Evolutionary conservation across 2,113 vertebrate genomes (phyloP).

Genomic region (Psammodynastes pulverulentus): DNA sequence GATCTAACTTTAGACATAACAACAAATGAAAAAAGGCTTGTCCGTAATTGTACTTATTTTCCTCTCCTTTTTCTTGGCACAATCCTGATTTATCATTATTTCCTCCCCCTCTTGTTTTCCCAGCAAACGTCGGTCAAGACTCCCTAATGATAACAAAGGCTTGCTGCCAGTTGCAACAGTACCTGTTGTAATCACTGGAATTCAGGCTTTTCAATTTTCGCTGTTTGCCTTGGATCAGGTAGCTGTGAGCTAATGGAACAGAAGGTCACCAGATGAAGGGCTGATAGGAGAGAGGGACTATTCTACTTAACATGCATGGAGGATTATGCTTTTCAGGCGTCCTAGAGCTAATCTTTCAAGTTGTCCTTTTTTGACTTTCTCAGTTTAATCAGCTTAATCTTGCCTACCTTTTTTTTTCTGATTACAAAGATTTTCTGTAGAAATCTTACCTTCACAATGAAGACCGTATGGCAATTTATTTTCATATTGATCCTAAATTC

Average conservation of each 20-base stretch:
- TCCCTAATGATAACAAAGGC: conserved; percentile 69
- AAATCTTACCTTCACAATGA: conserved; percentile 72
- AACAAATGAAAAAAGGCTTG: conserved; percentile 43
- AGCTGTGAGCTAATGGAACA: conserved; percentile 64
- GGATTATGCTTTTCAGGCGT: conserved; percentile 66
- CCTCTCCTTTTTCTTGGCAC: conserved; percentile 35
- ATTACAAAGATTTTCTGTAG: conserved; percentile 78
- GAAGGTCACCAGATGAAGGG: conserved; percentile 76
- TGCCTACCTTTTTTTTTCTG: conserved; percentile 76
- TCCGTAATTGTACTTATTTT: conserved; percentile 33
- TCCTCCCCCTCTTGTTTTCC: conserved; percentile 59
- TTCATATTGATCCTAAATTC: conserved; percentile 73
- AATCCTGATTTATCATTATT: conserved; percentile 49
- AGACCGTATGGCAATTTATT: conserved; percentile 73
- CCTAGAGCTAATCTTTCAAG: conserved; percentile 78
- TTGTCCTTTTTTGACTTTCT: conserved; percentile 84
- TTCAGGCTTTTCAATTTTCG: conserved; percentile 71
- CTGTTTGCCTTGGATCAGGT: conserved; percentile 70
- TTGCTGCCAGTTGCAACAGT: conserved; percentile 67
- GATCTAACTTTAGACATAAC: conserved; percentile 39
- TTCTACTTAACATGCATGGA: conserved; percentile 74
- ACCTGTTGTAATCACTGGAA: conserved; percentile 72
- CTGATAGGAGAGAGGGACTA: conserved; percentile 65
- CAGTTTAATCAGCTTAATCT: conserved; percentile 83
- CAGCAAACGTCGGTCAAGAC: conserved; percentile 59